Evolutionary conservation across 2,113 vertebrate genomes (phyloP).

Genomic region (Montifringilla adamsi): DNA sequence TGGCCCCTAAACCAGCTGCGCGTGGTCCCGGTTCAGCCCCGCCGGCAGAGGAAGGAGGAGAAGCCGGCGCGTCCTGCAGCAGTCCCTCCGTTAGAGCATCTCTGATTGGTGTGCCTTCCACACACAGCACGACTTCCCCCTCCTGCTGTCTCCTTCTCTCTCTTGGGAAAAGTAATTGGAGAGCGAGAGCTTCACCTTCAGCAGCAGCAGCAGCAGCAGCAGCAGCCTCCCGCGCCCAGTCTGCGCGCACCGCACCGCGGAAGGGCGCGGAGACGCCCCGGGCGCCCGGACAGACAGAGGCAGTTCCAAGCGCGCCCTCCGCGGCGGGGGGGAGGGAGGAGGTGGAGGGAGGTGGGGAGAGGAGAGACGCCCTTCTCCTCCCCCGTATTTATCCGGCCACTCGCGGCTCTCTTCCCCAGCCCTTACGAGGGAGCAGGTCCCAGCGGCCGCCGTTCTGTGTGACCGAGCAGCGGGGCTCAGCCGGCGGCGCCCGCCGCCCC

Average conservation of each 20-base stretch:
- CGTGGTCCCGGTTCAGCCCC: background rate
- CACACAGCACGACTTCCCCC: constrained; percentile 46
- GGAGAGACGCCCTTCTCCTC: background rate
- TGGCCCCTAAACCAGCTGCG: background rate
- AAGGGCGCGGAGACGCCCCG: background rate
- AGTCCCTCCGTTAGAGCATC: constrained; percentile 39
- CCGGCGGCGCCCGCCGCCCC: background rate
- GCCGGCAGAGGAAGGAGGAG: background rate
- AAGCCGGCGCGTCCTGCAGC: constrained; percentile 45
- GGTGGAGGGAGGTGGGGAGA: background rate
- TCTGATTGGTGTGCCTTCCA: constrained; percentile 46
- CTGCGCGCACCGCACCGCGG: background rate
- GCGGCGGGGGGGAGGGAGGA: background rate
- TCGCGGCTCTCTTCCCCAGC: background rate
- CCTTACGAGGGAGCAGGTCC: background rate
- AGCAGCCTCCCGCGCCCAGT: background rate
- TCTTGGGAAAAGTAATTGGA: constrained; percentile 45
- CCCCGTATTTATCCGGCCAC: background rate
- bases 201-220: background rate
- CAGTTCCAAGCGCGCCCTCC: background rate
- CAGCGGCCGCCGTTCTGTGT: background rate
- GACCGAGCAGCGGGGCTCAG: background rate
- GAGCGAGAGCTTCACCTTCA: constrained; percentile 35
- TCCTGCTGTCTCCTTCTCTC: constrained; percentile 12
- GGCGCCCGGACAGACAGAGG: background rate